Conservation (phyloP, 1,140 invertebrate species). For the Drosophila baimaii region DNA sequence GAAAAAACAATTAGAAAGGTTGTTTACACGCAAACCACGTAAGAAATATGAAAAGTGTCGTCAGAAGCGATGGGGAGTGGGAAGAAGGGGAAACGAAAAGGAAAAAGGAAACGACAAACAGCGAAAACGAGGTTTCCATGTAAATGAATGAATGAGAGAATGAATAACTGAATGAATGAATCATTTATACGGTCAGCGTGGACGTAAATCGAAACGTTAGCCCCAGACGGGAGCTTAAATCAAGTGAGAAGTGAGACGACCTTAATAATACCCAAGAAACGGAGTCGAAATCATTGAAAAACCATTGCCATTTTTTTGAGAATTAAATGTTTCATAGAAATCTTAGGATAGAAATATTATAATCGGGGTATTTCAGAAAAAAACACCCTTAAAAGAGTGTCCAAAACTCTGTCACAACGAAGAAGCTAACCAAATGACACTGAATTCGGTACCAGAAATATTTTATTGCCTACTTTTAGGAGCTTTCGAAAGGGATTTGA, state of each 20-base stretch:
- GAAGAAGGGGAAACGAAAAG: conserved; percentile 18
- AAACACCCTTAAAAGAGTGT: no score
- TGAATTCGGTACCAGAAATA: no score
- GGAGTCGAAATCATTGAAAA: neutral
- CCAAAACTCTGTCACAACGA: no score
- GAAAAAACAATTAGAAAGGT: conserved; percentile 69
- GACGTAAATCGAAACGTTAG: conserved; percentile 13
- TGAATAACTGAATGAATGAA: conserved; percentile 61
- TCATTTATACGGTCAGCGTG: conserved; percentile 48
- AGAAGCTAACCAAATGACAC: no score
- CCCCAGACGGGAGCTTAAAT: neutral
- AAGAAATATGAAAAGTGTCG: conserved; percentile 56
- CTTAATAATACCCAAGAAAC: neutral
- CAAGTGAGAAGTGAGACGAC: neutral
- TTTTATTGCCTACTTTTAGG: no score
- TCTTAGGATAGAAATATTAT: no score
- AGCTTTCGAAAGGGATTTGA: no score
- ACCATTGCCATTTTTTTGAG: no score
- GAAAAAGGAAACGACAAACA: conserved; percentile 35
- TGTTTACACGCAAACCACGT: conserved; percentile 73
- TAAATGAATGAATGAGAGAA: conserved; percentile 53
- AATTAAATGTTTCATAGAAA: no score
- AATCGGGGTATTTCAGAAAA: no score
- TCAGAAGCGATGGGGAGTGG: conserved; percentile 10
- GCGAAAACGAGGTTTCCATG: conserved; percentile 56